These are phyloP conservation scores for Palythoa heliodiscus DNA, from an alignment of 92 coral and sea anemone species.

Conservation along the genomic window DNA sequence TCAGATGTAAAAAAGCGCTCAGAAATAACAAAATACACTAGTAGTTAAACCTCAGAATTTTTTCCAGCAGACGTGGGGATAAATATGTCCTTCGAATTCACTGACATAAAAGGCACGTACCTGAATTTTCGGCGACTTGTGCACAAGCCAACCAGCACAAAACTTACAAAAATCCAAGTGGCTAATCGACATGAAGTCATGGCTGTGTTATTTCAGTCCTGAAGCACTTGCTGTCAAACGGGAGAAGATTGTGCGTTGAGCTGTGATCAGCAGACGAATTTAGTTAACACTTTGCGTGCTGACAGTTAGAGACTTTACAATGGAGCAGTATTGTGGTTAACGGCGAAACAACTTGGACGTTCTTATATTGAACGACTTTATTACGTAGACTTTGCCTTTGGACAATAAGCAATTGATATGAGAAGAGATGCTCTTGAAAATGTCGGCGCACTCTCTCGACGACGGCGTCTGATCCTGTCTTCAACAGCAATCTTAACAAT, in stretches of 20 bases:
- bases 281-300: conserved; percentile 16
- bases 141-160: conserved; percentile 16
- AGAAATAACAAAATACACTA: background rate
- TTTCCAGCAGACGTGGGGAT: background rate
- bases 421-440: conserved; percentile 33
- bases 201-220: background rate
- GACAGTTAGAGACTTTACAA: background rate
- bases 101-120: conserved; percentile 18
- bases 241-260: conserved; percentile 6
- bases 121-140: conserved; percentile 26
- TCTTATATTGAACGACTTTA: background rate
- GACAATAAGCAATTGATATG: conserved; percentile 32
- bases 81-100: background rate
- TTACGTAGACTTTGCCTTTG: conserved; percentile 10
- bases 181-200: conserved; percentile 4
- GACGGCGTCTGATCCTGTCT: conserved; percentile 48
- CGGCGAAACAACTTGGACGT: background rate
- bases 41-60: background rate
- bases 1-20: background rate
- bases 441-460: conserved; percentile 54
- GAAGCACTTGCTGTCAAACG: conserved; percentile 2
- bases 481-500: conserved; percentile 66
- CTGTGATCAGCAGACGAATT: conserved; percentile 16
- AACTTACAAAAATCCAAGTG: conserved; percentile 11
- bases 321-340: conserved; percentile 4